These are phyloP conservation scores for Zele albiditarsus DNA, from an alignment of 2,888 invertebrate species.

Conservation along the genomic window DNA sequence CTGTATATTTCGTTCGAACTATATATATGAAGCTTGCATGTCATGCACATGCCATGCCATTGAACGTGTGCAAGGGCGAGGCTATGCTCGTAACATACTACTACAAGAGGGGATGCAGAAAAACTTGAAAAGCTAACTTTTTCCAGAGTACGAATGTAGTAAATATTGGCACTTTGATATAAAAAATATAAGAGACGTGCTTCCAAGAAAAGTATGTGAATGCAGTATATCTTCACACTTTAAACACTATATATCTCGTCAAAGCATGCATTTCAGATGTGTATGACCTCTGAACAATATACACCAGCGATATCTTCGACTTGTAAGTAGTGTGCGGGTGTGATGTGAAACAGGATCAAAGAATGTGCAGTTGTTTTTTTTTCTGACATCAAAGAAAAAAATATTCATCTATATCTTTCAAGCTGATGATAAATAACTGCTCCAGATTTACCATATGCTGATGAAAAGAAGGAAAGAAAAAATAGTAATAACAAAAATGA, in stretches of 20 bases:
- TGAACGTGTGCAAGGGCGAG: slow-evolving; percentile 21
- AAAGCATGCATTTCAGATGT: neutral
- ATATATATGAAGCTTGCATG: neutral
- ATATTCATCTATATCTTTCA: neutral
- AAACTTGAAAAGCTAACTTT: neutral
- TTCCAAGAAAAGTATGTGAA: neutral
- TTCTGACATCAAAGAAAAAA: slow-evolving; percentile 11
- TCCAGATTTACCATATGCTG: neutral
- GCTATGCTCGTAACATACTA: neutral
- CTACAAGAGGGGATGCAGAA: neutral
- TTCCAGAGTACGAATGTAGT: neutral
- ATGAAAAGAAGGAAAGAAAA: neutral
- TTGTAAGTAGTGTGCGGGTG: neutral
- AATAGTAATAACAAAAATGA: neutral
- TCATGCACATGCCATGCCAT: slow-evolving; percentile 12
- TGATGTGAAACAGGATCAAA: slow-evolving; percentile 15
- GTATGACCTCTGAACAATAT: slow-evolving; percentile 5
- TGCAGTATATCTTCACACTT: neutral
- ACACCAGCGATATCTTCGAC: neutral
- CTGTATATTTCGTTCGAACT: slow-evolving; percentile 8
- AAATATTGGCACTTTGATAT: neutral
- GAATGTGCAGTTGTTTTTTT: neutral
- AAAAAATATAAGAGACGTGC: neutral
- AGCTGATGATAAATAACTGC: slow-evolving; percentile 1
- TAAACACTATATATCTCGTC: neutral